Conservation (phyloP, 2,888 invertebrate genomes). For the Neoscelio sp. region DNA sequence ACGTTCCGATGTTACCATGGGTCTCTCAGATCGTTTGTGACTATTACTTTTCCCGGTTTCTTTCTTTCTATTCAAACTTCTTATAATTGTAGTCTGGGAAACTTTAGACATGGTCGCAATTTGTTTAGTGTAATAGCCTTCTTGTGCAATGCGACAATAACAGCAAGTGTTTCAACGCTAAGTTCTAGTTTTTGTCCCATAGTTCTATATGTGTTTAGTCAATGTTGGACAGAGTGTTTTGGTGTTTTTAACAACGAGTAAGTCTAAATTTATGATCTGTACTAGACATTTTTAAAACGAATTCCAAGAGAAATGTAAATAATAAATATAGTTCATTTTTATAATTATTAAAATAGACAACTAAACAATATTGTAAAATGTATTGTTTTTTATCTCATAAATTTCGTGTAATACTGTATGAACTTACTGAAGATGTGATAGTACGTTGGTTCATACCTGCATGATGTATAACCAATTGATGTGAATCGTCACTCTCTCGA, state of each 20-base stretch:
- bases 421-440: too few relatives aligned
- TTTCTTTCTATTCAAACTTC: slow-evolving; percentile 37
- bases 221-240: not conserved
- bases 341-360: too few relatives aligned
- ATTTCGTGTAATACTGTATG: too few relatives aligned
- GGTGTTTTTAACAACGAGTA: not conserved
- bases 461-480: too few relatives aligned
- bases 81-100: slow-evolving; percentile 22
- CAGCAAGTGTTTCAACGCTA: slow-evolving; percentile 36
- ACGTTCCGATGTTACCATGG: slow-evolving; percentile 24
- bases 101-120: slow-evolving; percentile 26
- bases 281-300: too few relatives aligned
- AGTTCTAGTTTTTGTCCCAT: slow-evolving; percentile 38
- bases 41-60: slow-evolving; percentile 36
- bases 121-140: slow-evolving; percentile 44
- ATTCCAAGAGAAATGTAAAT: too few relatives aligned
- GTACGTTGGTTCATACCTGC: too few relatives aligned
- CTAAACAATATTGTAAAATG: too few relatives aligned
- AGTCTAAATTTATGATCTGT: slow-evolving; percentile 1
- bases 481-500: too few relatives aligned
- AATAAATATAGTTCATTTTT: too few relatives aligned
- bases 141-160: slow-evolving; percentile 42
- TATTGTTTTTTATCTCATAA: too few relatives aligned
- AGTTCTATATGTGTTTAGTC: not conserved
- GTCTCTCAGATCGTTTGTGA: slow-evolving; percentile 39